These are phyloP conservation scores for Agraylea sexmaculata DNA, from an alignment of 1,140 invertebrate genomes.

Conservation along the genomic window DNA sequence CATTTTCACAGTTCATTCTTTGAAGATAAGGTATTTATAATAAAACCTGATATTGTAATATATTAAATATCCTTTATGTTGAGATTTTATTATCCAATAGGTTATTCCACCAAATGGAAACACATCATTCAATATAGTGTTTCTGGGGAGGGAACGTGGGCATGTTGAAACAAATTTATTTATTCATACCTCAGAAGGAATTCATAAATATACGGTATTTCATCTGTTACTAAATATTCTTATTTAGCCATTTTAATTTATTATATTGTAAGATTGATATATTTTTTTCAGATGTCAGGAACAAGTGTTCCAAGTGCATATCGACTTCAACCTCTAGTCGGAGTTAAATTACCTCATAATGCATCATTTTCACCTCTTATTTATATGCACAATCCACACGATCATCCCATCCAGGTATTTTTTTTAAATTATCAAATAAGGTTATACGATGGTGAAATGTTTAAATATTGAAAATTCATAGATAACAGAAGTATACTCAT, in stretches of 20 bases:
- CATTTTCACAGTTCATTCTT: conserved; percentile 91
- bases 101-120: conserved; percentile 76
- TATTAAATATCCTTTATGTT: conserved; percentile 5
- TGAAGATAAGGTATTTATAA: conserved; percentile 61
- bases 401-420: conserved; percentile 68
- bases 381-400: conserved; percentile 88
- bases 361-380: conserved; percentile 83
- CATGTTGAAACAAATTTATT: conserved; percentile 77
- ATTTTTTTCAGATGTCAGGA: conserved; percentile 18
- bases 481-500: conserved; percentile 83
- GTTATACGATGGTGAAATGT: no score
- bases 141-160: conserved; percentile 82
- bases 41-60: conserved; percentile 6
- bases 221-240: neutral
- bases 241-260: neutral
- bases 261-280: neutral
- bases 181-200: conserved; percentile 85
- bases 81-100: conserved; percentile 21
- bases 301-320: conserved; percentile 71
- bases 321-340: conserved; percentile 76
- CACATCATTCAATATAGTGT: conserved; percentile 91
- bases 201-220: conserved; percentile 32
- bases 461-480: no score
- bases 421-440: neutral
- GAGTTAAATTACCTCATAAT: conserved; percentile 83